Conservation (phyloP, 1,140 invertebrate genomes). For the Akabosia matsudoensis region DNA sequence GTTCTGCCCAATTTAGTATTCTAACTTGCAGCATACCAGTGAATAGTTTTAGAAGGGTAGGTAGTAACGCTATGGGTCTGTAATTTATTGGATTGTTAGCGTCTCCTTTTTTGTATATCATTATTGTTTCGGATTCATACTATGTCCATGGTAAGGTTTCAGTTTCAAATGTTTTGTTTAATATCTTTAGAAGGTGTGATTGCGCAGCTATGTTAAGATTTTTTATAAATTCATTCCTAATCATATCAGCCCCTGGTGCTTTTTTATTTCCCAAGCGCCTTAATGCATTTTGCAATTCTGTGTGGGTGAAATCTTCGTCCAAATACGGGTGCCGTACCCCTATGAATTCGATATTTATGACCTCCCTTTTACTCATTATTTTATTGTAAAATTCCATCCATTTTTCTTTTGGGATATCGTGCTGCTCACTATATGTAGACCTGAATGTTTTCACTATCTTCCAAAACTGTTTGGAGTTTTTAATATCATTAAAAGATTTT, state of each 20-base stretch:
- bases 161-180: slow-evolving; percentile 13
- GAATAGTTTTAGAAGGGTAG: slow-evolving; percentile 42
- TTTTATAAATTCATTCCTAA: slow-evolving; percentile 35
- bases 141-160: slow-evolving; percentile 6
- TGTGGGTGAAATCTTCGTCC: neutral
- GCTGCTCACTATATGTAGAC: neutral
- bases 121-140: neutral
- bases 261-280: neutral
- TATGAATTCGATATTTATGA: neutral
- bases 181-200: neutral
- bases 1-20: slow-evolving; percentile 32
- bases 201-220: neutral
- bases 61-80: slow-evolving; percentile 34
- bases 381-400: neutral
- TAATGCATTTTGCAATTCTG: neutral
- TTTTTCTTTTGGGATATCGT: neutral
- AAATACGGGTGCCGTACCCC: neutral
- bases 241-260: neutral
- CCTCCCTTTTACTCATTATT: neutral
- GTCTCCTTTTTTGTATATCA: slow-evolving; percentile 29
- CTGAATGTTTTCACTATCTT: neutral
- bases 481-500: neutral
- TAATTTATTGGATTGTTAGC: slow-evolving; percentile 9
- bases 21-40: slow-evolving; percentile 36
- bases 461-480: neutral